Conservation (phyloP, 2,113 vertebrate genomes). For the Tachycineta bicolor region DNA sequence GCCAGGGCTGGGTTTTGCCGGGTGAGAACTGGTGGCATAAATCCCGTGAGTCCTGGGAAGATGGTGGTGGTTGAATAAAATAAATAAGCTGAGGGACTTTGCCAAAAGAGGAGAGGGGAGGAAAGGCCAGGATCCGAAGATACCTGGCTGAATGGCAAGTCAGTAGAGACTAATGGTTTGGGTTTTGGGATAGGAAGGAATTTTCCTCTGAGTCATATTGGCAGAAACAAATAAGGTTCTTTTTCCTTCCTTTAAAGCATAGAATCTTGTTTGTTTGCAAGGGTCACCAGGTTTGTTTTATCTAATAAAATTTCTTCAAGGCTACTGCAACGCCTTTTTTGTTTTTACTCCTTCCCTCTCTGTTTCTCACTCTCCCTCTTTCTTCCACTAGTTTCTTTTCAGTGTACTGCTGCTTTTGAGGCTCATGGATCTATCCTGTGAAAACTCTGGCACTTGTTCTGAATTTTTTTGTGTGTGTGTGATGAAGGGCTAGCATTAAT, state of each 20-base stretch:
- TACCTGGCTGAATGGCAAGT: background rate
- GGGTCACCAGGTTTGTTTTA: background rate
- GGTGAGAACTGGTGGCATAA: background rate
- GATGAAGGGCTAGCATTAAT: background rate
- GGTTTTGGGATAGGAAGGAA: constrained; percentile 24
- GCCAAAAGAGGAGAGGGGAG: background rate
- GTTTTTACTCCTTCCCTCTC: background rate
- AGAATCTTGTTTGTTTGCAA: background rate
- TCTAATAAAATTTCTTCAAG: background rate
- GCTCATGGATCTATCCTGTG: fast-evolving
- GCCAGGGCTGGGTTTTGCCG: background rate
- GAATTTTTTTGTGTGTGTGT: background rate
- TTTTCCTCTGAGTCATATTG: constrained; percentile 40
- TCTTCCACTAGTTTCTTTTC: background rate
- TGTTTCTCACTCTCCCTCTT: background rate
- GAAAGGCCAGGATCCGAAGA: background rate
- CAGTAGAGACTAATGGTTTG: background rate
- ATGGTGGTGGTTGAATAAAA: fast-evolving
- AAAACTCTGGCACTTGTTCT: background rate
- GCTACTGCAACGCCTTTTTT: background rate
- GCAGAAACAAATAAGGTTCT: background rate
- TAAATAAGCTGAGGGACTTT: background rate
- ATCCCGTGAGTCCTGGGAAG: background rate
- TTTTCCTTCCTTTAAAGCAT: background rate
- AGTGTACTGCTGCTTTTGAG: background rate